phyloP scores from a whole-genome alignment of 2,797 vertebrate genomes.

The Sebastolobus altivelis region DNA sequence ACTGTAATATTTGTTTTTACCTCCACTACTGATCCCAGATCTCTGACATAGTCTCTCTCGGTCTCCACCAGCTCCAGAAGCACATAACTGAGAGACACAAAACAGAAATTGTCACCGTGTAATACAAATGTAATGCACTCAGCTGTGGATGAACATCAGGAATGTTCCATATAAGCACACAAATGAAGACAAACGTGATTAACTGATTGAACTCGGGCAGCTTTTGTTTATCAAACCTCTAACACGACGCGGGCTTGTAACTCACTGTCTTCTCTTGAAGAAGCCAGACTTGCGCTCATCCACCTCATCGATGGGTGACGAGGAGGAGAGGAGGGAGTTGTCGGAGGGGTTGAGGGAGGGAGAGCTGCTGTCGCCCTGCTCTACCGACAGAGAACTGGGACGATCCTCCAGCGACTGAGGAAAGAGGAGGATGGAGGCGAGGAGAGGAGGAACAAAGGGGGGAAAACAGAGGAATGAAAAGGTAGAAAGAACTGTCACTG shows the following conservation, averaged over 20 bases:
- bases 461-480: neutral
- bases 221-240: slow-evolving; percentile 48
- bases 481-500: neutral
- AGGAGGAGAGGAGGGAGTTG: slow-evolving; percentile 96
- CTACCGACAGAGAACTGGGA: slow-evolving; percentile 94
- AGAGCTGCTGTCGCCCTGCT: slow-evolving; percentile 95
- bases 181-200: slow-evolving; percentile 31
- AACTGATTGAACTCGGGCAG: slow-evolving; percentile 23
- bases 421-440: neutral
- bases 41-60: slow-evolving; percentile 96
- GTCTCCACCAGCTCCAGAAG: slow-evolving; percentile 98
- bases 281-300: slow-evolving; percentile 96
- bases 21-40: slow-evolving; percentile 97
- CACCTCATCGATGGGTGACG: slow-evolving; percentile 95
- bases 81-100: slow-evolving; percentile 88
- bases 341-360: slow-evolving; percentile 96
- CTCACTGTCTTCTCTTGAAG: slow-evolving; percentile 97
- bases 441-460: neutral
- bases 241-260: slow-evolving; percentile 27
- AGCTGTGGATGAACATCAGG: slow-evolving; percentile 44
- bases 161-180: slow-evolving; percentile 56
- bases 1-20: slow-evolving; percentile 73
- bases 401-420: slow-evolving; percentile 94
- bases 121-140: slow-evolving; percentile 36
- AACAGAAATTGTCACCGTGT: slow-evolving; percentile 41